These are phyloP conservation scores for Sphyrna mokarran DNA, from an alignment of 2,113 vertebrate species.

Conservation along the genomic window DNA sequence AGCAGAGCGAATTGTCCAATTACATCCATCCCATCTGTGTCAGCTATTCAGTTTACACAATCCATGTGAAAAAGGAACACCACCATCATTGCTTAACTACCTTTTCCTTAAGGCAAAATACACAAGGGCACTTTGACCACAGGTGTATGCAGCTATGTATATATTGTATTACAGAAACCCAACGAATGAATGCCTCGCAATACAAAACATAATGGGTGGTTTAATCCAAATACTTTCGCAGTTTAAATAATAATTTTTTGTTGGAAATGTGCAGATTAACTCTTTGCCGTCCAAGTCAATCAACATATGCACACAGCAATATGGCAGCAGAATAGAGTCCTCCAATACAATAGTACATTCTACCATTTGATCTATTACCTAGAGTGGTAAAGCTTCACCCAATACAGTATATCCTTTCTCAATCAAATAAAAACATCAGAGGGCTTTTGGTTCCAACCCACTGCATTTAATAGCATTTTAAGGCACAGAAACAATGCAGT, in stretches of 20 bases:
- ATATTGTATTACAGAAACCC: neutral
- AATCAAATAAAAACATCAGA: neutral
- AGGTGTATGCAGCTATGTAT: neutral
- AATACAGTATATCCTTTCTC: neutral
- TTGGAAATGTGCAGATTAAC: slow-evolving; percentile 15
- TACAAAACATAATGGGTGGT: neutral
- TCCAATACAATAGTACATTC: neutral
- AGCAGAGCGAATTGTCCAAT: neutral
- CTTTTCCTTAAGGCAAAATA: neutral
- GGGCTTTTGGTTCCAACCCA: neutral
- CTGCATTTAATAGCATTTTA: slow-evolving; percentile 1
- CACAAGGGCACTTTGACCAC: neutral
- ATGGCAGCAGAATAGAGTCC: neutral
- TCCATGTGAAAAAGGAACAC: neutral
- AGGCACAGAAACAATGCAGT: slow-evolving; percentile 30
- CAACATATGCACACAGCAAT: neutral
- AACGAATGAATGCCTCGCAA: neutral
- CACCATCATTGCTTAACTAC: neutral
- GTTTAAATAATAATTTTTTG: neutral
- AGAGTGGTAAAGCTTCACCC: neutral
- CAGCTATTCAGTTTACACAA: neutral
- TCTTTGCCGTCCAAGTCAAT: neutral
- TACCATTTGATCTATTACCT: slow-evolving; percentile 19
- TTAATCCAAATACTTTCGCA: slow-evolving; percentile 4
- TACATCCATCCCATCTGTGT: slow-evolving; percentile 4